Percentiles rank a stretch among this genome's conserved stretches.
These are phyloP conservation scores for Hemistola chrysoprasaria DNA, from an alignment of 2,888 invertebrate genomes.

Conservation along the genomic window DNA sequence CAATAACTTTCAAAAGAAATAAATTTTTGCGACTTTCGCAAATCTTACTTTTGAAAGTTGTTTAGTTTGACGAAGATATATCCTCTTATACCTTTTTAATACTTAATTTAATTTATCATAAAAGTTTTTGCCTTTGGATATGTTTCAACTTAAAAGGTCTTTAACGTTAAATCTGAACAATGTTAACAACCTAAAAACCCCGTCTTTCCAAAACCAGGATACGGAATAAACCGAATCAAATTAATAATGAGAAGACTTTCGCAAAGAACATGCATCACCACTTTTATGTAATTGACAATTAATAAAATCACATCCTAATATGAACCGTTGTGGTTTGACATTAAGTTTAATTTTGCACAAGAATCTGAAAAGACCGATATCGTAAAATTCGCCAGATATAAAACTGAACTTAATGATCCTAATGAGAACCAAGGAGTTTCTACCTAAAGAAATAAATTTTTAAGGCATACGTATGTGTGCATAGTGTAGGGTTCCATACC, in stretches of 20 bases:
- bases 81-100: too few relatives aligned
- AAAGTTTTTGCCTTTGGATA: too few relatives aligned
- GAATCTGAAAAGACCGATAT: background rate
- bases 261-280: slow-evolving; percentile 16
- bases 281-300: slow-evolving; percentile 8
- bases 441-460: background rate
- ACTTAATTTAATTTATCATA: too few relatives aligned
- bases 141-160: too few relatives aligned
- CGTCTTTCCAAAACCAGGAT: background rate
- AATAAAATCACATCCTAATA: background rate
- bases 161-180: too few relatives aligned
- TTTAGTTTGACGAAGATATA: too few relatives aligned
- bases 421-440: slow-evolving; percentile 1
- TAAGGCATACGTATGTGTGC: too few relatives aligned
- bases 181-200: too few relatives aligned
- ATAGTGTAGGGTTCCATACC: too few relatives aligned
- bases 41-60: too few relatives aligned
- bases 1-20: too few relatives aligned
- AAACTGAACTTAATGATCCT: slow-evolving; percentile 3
- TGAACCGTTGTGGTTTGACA: background rate
- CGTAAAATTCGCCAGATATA: slow-evolving; percentile 10
- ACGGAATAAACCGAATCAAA: background rate
- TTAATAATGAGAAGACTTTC: slow-evolving; percentile 2
- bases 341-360: slow-evolving; percentile 3
- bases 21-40: too few relatives aligned